Evolutionary conservation across 2,113 vertebrate genomes (phyloP).

Genomic region (Podarcis muralis): DNA sequence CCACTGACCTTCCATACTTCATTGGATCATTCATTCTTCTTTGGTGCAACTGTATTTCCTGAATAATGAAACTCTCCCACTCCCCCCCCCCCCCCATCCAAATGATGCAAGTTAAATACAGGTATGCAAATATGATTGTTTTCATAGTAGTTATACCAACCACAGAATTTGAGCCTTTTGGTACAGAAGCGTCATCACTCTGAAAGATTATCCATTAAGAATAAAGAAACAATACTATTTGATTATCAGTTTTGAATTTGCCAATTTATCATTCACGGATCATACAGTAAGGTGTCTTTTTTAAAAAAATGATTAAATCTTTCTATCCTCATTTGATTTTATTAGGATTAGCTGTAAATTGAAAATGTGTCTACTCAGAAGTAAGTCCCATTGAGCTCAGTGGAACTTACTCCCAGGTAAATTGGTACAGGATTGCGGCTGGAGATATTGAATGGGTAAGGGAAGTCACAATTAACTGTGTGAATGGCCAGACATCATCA

Average conservation of each 20-base stretch:
- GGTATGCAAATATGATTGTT: background rate
- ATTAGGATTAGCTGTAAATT: conserved; percentile 13
- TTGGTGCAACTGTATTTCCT: background rate
- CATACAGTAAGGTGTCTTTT: background rate
- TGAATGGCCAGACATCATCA: conserved; percentile 45
- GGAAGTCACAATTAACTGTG: background rate
- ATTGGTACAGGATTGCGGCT: background rate
- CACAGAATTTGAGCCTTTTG: background rate
- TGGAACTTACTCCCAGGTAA: background rate
- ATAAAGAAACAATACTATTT: background rate
- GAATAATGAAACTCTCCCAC: background rate
- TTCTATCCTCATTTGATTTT: background rate
- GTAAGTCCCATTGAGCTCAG: background rate
- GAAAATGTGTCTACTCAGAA: background rate
- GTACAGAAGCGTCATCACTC: background rate
- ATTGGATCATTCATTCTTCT: background rate
- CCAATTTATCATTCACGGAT: background rate
- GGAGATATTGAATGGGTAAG: conserved; percentile 8
- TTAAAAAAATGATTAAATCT: background rate
- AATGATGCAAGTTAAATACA: background rate
- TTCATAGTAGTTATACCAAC: background rate
- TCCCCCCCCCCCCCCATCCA: no score
- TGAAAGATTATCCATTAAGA: background rate
- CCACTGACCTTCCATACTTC: background rate
- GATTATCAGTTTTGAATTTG: background rate